phyloP scores from a whole-genome alignment of 2,113 vertebrate genomes.

The Vombatus ursinus region DNA sequence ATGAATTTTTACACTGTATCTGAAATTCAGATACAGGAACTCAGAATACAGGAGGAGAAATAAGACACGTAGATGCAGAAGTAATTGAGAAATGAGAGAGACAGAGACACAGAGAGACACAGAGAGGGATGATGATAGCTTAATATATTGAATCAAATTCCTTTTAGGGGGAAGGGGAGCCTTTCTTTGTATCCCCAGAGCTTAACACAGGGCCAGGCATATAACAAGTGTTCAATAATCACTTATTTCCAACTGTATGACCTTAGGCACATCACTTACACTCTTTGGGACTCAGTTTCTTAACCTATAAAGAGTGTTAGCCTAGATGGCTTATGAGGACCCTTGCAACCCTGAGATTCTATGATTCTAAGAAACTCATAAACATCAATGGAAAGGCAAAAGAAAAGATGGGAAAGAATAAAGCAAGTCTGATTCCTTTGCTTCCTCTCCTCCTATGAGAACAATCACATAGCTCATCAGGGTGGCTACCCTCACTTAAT shows the following conservation, averaged over 20 bases:
- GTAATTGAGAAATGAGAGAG: not conserved
- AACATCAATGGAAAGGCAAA: not conserved
- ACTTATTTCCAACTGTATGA: not conserved
- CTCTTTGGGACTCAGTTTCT: too few relatives aligned
- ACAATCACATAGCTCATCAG: not conserved
- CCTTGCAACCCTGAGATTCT: too few relatives aligned
- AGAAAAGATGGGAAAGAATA: not conserved
- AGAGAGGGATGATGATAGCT: not conserved
- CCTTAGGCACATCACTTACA: not conserved
- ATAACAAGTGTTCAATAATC: not conserved
- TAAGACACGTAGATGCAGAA: not conserved
- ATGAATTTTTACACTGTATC: not conserved
- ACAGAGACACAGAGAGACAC: too few relatives aligned
- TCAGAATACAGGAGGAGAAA: not conserved
- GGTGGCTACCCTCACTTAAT: not conserved
- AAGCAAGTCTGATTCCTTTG: not conserved
- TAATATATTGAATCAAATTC: not conserved
- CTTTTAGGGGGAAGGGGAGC: not conserved
- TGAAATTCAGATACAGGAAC: not conserved
- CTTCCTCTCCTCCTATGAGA: not conserved
- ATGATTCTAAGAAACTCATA: too few relatives aligned
- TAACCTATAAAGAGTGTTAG: too few relatives aligned
- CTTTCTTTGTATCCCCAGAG: not conserved
- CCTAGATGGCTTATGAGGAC: too few relatives aligned
- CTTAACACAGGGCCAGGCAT: not conserved